Conservation (phyloP, 1,140 invertebrate genomes). For the Drosophila ironensis region DNA sequence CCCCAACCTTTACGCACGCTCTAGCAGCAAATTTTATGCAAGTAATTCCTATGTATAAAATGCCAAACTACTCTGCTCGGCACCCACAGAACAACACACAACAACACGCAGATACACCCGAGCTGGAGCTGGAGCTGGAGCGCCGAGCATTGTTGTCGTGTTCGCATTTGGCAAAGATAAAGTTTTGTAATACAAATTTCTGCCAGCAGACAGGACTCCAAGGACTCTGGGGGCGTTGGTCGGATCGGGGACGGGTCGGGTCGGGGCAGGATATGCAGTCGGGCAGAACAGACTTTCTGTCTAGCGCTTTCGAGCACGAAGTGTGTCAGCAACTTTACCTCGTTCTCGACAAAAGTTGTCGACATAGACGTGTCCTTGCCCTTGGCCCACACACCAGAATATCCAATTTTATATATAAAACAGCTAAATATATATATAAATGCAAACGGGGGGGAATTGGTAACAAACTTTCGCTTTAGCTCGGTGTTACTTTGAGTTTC, state of each 20-base stretch:
- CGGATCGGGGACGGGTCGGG: constrained; percentile 9
- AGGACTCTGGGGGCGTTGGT: no score
- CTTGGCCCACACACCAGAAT: constrained; percentile 64
- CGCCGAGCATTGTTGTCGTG: constrained; percentile 25
- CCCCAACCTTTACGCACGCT: constrained; percentile 26
- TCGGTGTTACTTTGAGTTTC: no score
- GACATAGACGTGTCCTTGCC: constrained; percentile 70
- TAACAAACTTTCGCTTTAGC: constrained; percentile 68
- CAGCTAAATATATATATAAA: constrained; percentile 39
- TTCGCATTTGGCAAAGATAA: constrained; percentile 78
- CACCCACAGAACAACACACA: constrained; percentile 1
- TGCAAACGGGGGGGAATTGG: constrained; percentile 22
- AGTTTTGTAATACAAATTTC: constrained; percentile 81
- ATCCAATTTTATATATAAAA: constrained; percentile 48
- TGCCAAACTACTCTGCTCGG: constrained; percentile 43
- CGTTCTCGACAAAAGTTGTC: constrained; percentile 55
- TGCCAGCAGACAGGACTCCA: constrained; percentile 61
- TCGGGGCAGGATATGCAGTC: constrained; percentile 24
- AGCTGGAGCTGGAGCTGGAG: not conserved
- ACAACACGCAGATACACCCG: not conserved
- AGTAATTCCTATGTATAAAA: constrained; percentile 57
- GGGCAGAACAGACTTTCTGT: constrained; percentile 60
- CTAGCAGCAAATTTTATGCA: constrained; percentile 67
- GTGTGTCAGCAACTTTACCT: constrained; percentile 77
- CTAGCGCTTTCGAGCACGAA: constrained; percentile 69